Evolutionary conservation across 1,140 invertebrate genomes (phyloP).

Genomic region (Andricus grossulariae): DNA sequence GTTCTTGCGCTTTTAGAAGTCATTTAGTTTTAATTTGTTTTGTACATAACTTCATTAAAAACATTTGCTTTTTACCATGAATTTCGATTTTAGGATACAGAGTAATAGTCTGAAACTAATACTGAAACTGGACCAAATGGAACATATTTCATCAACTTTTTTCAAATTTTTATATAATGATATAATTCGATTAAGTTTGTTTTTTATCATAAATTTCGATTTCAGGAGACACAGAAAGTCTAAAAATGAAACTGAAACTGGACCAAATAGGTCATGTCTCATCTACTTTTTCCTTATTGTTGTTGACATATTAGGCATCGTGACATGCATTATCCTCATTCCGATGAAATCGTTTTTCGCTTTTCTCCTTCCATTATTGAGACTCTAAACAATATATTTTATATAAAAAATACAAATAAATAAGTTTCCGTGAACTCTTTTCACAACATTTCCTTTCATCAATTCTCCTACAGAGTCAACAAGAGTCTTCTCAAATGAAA

Average conservation of each 20-base stretch:
- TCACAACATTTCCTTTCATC: background rate
- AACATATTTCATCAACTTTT: background rate
- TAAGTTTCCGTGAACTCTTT: background rate
- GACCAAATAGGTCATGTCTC: background rate
- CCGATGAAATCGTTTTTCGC: too few relatives aligned
- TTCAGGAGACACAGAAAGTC: background rate
- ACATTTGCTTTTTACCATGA: too few relatives aligned
- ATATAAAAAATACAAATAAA: too few relatives aligned
- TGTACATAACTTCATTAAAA: too few relatives aligned
- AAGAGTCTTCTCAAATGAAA: background rate
- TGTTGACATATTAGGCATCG: background rate
- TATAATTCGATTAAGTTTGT: background rate
- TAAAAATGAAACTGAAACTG: too few relatives aligned
- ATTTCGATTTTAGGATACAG: too few relatives aligned
- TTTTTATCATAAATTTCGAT: conserved; percentile 19
- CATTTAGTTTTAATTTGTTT: too few relatives aligned
- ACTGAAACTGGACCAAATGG: too few relatives aligned
- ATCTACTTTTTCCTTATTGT: background rate
- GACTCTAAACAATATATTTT: too few relatives aligned
- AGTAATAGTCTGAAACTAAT: too few relatives aligned
- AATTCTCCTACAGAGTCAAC: background rate
- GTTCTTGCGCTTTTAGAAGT: too few relatives aligned
- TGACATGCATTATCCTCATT: conserved; percentile 7
- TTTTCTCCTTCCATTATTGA: too few relatives aligned
- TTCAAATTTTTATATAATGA: background rate